A percentile compares a stretch with the other conserved stretches of the same genome.
Evolutionary conservation across 2,797 vertebrate species (phyloP).

Genomic region (Carapus acus): DNA sequence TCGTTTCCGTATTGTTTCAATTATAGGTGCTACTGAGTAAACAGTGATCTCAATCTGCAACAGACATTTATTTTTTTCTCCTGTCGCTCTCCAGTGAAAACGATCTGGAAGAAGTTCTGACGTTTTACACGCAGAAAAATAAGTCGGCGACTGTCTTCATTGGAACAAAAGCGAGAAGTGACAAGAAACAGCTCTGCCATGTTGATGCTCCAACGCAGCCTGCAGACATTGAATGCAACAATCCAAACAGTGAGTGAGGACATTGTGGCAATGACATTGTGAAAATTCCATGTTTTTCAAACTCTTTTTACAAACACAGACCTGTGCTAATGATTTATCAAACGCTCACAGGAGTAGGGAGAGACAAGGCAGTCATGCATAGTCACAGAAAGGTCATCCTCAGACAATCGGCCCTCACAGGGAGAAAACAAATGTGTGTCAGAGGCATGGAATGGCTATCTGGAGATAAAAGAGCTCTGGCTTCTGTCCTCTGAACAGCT

Average conservation of each 20-base stretch:
- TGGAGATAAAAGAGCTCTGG: slow-evolving; percentile 59
- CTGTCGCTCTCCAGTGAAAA: slow-evolving; percentile 76
- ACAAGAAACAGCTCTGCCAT: slow-evolving; percentile 56
- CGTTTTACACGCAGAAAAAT: slow-evolving; percentile 92
- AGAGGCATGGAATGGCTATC: slow-evolving; percentile 59
- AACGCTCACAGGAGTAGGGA: slow-evolving; percentile 5
- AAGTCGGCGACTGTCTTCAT: slow-evolving; percentile 89
- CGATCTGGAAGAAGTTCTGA: slow-evolving; percentile 91
- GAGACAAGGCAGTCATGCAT: slow-evolving; percentile 47
- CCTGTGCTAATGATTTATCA: slow-evolving; percentile 15
- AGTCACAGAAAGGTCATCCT: slow-evolving; percentile 56
- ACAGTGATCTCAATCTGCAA: slow-evolving; percentile 34
- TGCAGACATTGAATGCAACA: slow-evolving; percentile 45
- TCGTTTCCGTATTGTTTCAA: slow-evolving; percentile 16
- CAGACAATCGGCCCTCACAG: slow-evolving; percentile 55
- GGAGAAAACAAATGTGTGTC: slow-evolving; percentile 61
- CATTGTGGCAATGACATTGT: too few species aligned
- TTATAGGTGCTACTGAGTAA: slow-evolving; percentile 30
- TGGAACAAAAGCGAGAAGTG: slow-evolving; percentile 71
- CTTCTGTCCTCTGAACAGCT: slow-evolving; percentile 64
- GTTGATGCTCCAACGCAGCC: slow-evolving; percentile 50
- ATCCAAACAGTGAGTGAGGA: slow-evolving; percentile 71
- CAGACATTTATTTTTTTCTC: slow-evolving; percentile 39
- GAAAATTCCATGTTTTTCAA: slow-evolving; percentile 29
- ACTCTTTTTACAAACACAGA: slow-evolving; percentile 11